Percentiles rank a stretch among this genome's conserved stretches.
Evolutionary conservation across 2,797 vertebrate species (phyloP).

Genomic region (Graptemys geographica): DNA sequence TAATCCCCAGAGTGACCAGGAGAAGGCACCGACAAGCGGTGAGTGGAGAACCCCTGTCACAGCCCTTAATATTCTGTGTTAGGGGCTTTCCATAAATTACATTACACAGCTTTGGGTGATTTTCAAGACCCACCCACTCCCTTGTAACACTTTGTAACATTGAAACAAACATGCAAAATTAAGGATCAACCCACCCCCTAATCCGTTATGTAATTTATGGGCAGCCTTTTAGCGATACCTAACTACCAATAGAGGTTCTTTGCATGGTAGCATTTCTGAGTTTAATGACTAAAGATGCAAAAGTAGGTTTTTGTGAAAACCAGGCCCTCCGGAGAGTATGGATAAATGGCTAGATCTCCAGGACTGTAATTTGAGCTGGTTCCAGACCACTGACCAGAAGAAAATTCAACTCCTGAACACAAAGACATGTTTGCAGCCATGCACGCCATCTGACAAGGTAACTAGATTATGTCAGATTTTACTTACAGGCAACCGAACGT

Average conservation of each 20-base stretch:
- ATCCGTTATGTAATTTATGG: not conserved
- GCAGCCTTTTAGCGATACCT: not conserved
- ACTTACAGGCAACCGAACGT: conserved; percentile 74
- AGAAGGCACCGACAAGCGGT: not conserved
- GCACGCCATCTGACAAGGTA: conserved; percentile 63
- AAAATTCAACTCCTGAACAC: conserved; percentile 56
- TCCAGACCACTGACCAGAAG: conserved; percentile 64
- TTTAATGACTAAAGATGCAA: conserved; percentile 51
- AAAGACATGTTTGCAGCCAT: conserved; percentile 46
- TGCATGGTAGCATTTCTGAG: conserved; percentile 9
- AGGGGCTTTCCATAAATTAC: not conserved
- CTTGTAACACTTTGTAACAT: not conserved
- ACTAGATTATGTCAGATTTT: conserved; percentile 77
- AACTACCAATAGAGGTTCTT: conserved; percentile 40
- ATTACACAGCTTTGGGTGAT: not conserved
- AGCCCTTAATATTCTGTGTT: conserved; percentile 47
- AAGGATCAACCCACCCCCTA: not conserved
- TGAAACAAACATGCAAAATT: not conserved
- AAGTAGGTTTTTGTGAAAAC: conserved; percentile 51
- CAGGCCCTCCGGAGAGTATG: conserved; percentile 47
- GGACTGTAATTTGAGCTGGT: conserved; percentile 54
- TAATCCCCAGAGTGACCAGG: not conserved
- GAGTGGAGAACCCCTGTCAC: not conserved
- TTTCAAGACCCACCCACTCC: not conserved
- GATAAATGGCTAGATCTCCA: conserved; percentile 62